Evolutionary conservation across 1,140 invertebrate species (phyloP).

Genomic region (Hyles vespertilio): DNA sequence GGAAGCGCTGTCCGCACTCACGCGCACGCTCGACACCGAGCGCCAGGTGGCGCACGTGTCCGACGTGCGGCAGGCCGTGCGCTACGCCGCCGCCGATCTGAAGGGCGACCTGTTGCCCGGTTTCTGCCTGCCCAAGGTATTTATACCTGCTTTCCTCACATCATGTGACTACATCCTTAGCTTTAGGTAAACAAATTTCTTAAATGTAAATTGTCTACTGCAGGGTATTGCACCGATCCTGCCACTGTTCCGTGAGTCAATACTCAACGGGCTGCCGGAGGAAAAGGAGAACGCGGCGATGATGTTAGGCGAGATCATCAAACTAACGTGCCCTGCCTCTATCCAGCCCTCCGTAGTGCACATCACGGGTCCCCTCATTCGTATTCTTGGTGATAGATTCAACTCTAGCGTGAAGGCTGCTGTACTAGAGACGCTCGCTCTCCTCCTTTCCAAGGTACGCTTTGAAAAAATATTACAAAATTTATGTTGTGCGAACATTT

Average conservation of each 20-base stretch:
- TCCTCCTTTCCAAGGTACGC: slow-evolving; percentile 90
- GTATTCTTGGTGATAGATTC: slow-evolving; percentile 97
- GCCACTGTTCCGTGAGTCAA: slow-evolving; percentile 96
- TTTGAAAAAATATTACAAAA: background rate
- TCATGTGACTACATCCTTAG: background rate
- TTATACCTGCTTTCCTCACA: background rate
- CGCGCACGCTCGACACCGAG: slow-evolving; percentile 89
- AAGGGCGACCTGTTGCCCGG: slow-evolving; percentile 90
- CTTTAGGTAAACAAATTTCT: background rate
- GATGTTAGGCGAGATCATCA: slow-evolving; percentile 94
- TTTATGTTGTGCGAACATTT: no score
- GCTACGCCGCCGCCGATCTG: slow-evolving; percentile 91
- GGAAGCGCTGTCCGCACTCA: slow-evolving; percentile 91
- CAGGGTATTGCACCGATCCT: slow-evolving; percentile 94
- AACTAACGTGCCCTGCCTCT: slow-evolving; percentile 87
- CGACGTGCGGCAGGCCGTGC: slow-evolving; percentile 93
- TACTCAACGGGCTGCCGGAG: slow-evolving; percentile 95
- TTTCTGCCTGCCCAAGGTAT: slow-evolving; percentile 93
- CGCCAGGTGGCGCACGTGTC: slow-evolving; percentile 90
- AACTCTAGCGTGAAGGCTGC: slow-evolving; percentile 95
- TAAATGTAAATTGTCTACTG: slow-evolving; percentile 1
- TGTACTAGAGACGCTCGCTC: slow-evolving; percentile 94
- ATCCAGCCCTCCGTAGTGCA: slow-evolving; percentile 96
- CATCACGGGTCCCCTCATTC: slow-evolving; percentile 97
- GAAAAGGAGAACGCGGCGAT: slow-evolving; percentile 97